Conservation (phyloP, 1,140 invertebrate genomes). For the Berghia stephanieae region DNA sequence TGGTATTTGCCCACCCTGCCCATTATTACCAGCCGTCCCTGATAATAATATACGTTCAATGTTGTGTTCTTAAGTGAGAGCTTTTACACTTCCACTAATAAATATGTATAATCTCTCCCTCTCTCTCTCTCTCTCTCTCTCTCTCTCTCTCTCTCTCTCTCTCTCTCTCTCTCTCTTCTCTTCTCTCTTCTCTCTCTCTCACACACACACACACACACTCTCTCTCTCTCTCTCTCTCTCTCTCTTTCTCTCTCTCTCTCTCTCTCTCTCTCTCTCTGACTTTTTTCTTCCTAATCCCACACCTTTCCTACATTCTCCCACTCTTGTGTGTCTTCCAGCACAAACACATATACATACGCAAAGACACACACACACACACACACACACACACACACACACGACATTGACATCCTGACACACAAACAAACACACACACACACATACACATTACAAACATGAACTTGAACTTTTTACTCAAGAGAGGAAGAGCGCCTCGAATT, state of each 20-base stretch:
- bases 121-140: slow-evolving; percentile 2
- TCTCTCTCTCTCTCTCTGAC: neutral
- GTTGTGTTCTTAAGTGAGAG: neutral
- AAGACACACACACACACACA: too few species aligned
- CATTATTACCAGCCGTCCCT: too few species aligned
- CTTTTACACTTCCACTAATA: neutral
- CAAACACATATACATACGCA: neutral
- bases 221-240: neutral
- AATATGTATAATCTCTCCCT: neutral
- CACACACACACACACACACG: too few species aligned
- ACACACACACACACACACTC: neutral
- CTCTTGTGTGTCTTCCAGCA: neutral
- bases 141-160: neutral
- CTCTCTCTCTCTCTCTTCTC: slow-evolving; percentile 24
- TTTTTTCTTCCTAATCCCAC: neutral
- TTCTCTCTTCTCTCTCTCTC: neutral
- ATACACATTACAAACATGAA: neutral
- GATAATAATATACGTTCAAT: neutral
- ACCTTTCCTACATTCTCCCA: neutral
- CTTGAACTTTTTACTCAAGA: neutral
- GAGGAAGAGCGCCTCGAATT: neutral
- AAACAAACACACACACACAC: neutral
- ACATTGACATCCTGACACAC: too few species aligned
- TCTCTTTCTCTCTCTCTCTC: neutral
- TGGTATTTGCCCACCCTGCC: too few species aligned